These are phyloP conservation scores for Bos javanicus DNA, from an alignment of 2,113 vertebrate genomes.

Conservation along the genomic window DNA sequence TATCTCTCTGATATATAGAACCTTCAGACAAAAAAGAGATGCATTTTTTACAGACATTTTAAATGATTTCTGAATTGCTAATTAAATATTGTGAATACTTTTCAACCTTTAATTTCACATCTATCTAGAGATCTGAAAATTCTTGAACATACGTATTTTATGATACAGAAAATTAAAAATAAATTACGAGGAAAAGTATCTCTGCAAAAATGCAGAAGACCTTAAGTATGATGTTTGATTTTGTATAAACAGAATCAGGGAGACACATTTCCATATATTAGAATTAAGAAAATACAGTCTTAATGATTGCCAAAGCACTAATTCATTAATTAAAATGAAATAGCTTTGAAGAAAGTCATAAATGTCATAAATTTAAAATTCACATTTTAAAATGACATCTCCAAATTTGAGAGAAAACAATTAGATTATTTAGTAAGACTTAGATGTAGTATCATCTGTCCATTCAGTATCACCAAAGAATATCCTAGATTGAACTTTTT, in stretches of 20 bases:
- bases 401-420: background rate
- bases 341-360: background rate
- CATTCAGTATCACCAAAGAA: background rate
- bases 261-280: background rate
- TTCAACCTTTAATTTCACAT: background rate
- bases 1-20: background rate
- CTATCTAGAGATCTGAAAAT: background rate
- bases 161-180: background rate
- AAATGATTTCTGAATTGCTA: background rate
- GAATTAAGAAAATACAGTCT: background rate
- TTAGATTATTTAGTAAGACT: background rate
- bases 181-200: slow-evolving; percentile 4
- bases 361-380: background rate
- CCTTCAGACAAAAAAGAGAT: background rate
- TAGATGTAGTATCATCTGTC: background rate
- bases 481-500: background rate
- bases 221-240: background rate
- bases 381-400: background rate
- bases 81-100: background rate
- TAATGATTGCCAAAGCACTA: background rate
- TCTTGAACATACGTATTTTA: background rate
- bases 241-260: background rate
- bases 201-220: background rate
- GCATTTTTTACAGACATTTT: background rate
- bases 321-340: background rate